Base-by-base conservation (phyloP, 2,113 vertebrate genomes). In the Calyptomena viridis region DNA sequence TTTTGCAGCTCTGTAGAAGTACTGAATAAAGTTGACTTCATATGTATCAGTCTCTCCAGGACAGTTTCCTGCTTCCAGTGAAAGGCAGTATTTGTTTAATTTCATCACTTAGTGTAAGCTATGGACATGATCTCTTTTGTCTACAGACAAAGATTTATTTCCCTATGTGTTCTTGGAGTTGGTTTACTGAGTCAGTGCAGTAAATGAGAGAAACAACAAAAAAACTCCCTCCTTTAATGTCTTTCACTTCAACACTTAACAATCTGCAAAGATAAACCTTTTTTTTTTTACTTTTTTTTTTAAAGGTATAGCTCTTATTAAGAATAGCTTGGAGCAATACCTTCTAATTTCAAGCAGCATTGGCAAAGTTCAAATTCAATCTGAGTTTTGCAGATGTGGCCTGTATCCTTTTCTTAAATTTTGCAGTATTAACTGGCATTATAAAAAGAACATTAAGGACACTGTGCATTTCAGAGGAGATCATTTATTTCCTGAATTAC, bases 71-170 rank as follows among this genome's bases (percentile, higher is more conserved):
- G 28, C 71, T 91, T 81, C 39, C 72, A 71, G 52, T 37, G 68
- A 89, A 93, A 94, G 23, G 23, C 33, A 60, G 22, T 21, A 47
- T 92, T 92, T 80, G 53, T 73, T 95, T 91, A 85, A 93, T 83
- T 85, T 87, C 56, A 76, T 76, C 47, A 78, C 42, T 91, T 59
- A 69, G 52, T 66, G 23, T 50, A 89, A 95, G 59, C 44, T 27
- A 55, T 5, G 50, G 59, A 67, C 74, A 78, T 7, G 68, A 73
- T 76, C 66, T 78, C 64, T 91, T 87, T 40, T 90, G 72, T 68
- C 75, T 82, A 8, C 19, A 91, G 53, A 79, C 33, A 44, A 85
- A 92, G 72, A 91, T 82, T 96, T 94, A 89, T 86, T 84, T 87
- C 47, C 25, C 25, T 59, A 4, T 46, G 25, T 47, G 72, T 56